Evolutionary conservation across 2,888 invertebrate species (phyloP).

Genomic region (Tinea pellionella): DNA sequence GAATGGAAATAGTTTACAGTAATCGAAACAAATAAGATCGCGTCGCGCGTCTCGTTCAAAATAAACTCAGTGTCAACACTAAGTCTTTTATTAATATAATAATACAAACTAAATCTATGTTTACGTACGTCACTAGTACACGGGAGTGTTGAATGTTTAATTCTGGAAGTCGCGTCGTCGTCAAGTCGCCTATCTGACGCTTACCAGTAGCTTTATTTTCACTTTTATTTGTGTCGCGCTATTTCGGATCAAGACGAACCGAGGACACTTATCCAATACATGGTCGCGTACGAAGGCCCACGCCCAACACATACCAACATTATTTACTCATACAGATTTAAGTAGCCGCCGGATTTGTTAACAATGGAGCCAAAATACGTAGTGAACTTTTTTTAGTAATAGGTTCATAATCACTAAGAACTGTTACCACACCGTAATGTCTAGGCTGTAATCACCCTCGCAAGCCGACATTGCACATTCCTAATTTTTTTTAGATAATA

Average conservation of each 20-base stretch:
- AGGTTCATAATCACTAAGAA: no score
- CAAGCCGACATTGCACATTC: no score
- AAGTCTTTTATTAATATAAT: no score
- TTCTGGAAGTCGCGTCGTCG: slow-evolving; percentile 23
- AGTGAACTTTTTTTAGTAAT: no score
- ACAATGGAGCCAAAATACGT: not conserved
- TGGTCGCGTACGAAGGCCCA: slow-evolving; percentile 43
- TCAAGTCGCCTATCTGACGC: slow-evolving; percentile 46
- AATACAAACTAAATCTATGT: not conserved
- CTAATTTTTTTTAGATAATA: no score
- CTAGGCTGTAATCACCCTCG: no score
- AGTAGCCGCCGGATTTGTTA: not conserved
- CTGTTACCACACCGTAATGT: no score
- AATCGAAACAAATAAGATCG: no score
- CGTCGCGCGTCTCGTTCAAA: no score
- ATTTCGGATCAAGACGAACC: slow-evolving; percentile 60
- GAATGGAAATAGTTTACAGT: no score
- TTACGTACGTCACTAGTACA: not conserved
- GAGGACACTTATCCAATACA: slow-evolving; percentile 58
- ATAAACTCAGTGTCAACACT: no score
- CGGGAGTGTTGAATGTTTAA: not conserved
- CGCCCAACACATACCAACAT: slow-evolving; percentile 24
- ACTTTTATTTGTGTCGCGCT: slow-evolving; percentile 69
- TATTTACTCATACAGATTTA: not conserved
- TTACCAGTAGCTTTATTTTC: slow-evolving; percentile 65